phyloP scores from a whole-genome alignment of 2,797 vertebrate species.

The Chelmon rostratus region DNA sequence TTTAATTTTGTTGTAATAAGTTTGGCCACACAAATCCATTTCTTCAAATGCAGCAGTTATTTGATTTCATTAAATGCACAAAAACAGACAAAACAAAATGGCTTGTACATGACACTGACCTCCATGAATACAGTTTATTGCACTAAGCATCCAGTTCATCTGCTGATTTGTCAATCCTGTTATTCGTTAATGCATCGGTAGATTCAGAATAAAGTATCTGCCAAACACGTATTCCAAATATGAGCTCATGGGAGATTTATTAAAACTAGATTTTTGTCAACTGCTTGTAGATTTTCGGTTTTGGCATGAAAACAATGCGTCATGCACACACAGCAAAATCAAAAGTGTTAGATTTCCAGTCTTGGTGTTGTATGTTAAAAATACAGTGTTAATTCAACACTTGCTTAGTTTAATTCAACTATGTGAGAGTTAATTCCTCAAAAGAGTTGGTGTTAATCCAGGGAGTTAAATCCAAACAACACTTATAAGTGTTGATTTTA shows the following conservation, averaged over 20 bases:
- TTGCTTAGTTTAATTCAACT: too few species aligned
- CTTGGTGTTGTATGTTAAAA: too few species aligned
- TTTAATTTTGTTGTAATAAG: constrained; percentile 39
- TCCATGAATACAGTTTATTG: constrained; percentile 27
- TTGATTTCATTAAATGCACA: constrained; percentile 15
- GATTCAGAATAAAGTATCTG: not conserved
- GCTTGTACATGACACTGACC: constrained; percentile 13
- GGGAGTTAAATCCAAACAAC: too few species aligned
- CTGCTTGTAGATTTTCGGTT: constrained; percentile 5
- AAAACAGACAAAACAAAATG: constrained; percentile 42
- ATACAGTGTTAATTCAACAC: too few species aligned
- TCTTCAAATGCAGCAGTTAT: constrained; percentile 30
- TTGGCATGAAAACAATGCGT: too few species aligned
- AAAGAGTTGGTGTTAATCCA: too few species aligned
- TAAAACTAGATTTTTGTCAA: too few species aligned
- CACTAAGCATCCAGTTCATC: constrained; percentile 8
- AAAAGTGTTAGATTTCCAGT: not conserved
- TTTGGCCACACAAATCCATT: constrained; percentile 39
- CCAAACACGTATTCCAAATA: not conserved
- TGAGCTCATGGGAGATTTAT: constrained; percentile 15
- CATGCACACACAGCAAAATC: not conserved
- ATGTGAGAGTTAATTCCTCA: too few species aligned
- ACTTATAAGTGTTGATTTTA: not conserved
- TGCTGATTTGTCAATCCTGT: not conserved
- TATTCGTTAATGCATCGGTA: not conserved